Evolutionary conservation across 1,140 invertebrate genomes (phyloP).

Genomic region (Samia ricini): DNA sequence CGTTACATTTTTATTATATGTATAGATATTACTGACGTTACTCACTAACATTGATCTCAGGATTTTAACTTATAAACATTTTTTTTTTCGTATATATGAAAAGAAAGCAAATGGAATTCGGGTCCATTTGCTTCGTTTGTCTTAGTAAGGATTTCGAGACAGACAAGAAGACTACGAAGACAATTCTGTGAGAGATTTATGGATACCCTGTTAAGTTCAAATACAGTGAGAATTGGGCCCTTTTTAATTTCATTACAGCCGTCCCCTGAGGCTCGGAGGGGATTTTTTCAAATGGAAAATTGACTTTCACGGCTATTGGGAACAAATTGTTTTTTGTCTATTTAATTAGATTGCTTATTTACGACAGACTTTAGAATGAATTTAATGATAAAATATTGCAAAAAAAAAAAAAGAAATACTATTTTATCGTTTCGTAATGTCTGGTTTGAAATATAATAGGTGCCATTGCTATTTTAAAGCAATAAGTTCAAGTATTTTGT

Average conservation of each 20-base stretch:
- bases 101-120: neutral
- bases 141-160: neutral
- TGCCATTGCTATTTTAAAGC: too few species aligned
- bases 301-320: neutral
- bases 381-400: neutral
- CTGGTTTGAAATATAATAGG: too few species aligned
- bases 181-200: slow-evolving; percentile 18
- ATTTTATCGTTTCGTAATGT: neutral
- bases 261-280: neutral
- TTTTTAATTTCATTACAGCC: slow-evolving; percentile 18
- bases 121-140: slow-evolving; percentile 1
- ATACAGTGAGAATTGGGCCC: slow-evolving; percentile 14
- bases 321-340: neutral
- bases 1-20: too few species aligned
- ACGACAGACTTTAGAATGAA: neutral
- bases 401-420: neutral
- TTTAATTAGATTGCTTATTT: slow-evolving; percentile 1
- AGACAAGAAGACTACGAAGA: slow-evolving; percentile 3
- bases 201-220: slow-evolving; percentile 9
- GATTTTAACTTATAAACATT: neutral
- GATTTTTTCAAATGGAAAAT: slow-evolving; percentile 6
- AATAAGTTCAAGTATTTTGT: too few species aligned
- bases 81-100: slow-evolving; percentile 2
- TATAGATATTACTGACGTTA: too few species aligned
- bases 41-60: too few species aligned